phyloP scores from a whole-genome alignment of 92 coral and sea anemone genomes.

The Virgularia gustaviana region DNA sequence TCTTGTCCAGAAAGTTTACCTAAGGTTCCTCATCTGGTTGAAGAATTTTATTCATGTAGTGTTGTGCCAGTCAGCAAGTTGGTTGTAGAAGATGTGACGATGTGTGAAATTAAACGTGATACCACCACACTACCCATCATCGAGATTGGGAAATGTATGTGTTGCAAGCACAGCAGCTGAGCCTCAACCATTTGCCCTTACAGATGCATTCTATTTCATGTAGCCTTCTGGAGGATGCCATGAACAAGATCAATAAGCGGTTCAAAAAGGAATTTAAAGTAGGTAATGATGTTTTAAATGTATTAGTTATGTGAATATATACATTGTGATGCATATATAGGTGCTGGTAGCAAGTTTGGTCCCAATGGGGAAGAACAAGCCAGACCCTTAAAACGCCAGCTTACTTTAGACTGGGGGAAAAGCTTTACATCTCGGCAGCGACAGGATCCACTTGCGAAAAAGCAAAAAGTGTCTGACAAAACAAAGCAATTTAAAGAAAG shows the following conservation, averaged over 20 bases:
- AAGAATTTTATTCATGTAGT: neutral
- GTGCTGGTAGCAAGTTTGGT: too few relatives aligned
- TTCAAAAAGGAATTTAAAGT: constrained; percentile 1
- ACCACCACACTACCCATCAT: neutral
- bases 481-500: neutral
- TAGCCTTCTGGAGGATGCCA: constrained; percentile 1
- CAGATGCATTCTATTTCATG: neutral
- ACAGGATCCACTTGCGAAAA: neutral
- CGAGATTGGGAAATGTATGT: neutral
- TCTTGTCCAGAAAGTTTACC: neutral
- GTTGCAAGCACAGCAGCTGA: constrained; percentile 3
- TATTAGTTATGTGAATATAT: too few relatives aligned
- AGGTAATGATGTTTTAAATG: constrained; percentile 6
- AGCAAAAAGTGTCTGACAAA: constrained; percentile 4
- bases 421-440: too few relatives aligned
- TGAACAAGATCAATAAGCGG: constrained; percentile 8
- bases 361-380: too few relatives aligned
- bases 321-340: too few relatives aligned
- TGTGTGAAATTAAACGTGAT: neutral
- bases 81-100: neutral
- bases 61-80: neutral
- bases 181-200: neutral
- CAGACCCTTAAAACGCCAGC: too few relatives aligned
- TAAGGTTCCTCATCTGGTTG: neutral
- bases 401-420: too few relatives aligned